A percentile compares a stretch with the other conserved stretches of the same genome.
Conservation (phyloP, 2,797 vertebrate species). For the Chiloscyllium punctatum region DNA sequence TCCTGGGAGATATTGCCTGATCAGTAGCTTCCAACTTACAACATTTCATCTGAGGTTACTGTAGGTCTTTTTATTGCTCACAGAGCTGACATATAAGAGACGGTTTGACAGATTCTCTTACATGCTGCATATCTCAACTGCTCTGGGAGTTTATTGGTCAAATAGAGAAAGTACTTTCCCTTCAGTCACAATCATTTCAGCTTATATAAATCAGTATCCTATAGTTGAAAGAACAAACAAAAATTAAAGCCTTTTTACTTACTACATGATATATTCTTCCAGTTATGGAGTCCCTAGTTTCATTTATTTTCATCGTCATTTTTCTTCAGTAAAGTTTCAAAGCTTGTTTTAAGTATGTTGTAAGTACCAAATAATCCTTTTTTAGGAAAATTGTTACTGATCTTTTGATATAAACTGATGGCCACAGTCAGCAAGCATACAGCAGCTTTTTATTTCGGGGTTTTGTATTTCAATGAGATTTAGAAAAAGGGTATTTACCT, state of each 20-base stretch:
- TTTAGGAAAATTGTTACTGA: neutral
- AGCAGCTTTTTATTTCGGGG: neutral
- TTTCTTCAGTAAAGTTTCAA: neutral
- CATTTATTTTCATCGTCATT: neutral
- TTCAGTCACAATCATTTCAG: neutral
- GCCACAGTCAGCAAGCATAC: neutral
- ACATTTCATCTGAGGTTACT: neutral
- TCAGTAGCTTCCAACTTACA: neutral
- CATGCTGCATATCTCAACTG: slow-evolving; percentile 25
- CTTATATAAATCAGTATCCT: slow-evolving; percentile 11
- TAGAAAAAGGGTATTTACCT: neutral
- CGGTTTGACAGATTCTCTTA: slow-evolving; percentile 25
- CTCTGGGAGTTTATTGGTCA: slow-evolving; percentile 29
- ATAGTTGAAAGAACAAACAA: neutral
- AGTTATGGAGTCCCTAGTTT: neutral
- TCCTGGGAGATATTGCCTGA: neutral
- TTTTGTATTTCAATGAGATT: neutral
- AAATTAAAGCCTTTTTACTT: neutral
- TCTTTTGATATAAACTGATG: neutral
- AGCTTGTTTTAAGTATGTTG: neutral
- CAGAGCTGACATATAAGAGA: neutral
- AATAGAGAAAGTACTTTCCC: neutral
- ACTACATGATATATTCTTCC: neutral
- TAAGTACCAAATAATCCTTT: neutral
- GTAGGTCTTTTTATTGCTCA: neutral